Evolutionary conservation across 2,888 invertebrate genomes (phyloP).

Genomic region (Gnatocerus cornutus): DNA sequence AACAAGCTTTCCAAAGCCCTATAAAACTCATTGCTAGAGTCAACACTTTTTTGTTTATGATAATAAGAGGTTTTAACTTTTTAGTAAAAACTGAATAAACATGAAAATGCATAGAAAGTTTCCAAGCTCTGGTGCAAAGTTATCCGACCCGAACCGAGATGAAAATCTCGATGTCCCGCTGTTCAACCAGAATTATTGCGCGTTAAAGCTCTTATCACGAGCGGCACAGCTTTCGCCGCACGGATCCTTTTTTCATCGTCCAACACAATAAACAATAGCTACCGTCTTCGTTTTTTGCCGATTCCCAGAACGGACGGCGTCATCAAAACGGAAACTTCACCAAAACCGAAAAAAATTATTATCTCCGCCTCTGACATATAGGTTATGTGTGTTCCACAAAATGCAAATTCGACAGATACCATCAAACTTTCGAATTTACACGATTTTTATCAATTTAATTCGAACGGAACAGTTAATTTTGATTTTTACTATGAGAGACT

Average conservation of each 20-base stretch:
- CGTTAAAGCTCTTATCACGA: constrained; percentile 52
- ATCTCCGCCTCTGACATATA: constrained; percentile 23
- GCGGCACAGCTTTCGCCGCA: constrained; percentile 49
- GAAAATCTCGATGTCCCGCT: constrained; percentile 32
- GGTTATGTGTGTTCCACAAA: constrained; percentile 6
- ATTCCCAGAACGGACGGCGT: constrained; percentile 33
- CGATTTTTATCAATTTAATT: constrained; percentile 34
- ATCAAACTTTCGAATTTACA: constrained; percentile 26
- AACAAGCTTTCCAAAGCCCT: too few relatives aligned
- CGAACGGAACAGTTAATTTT: constrained; percentile 35
- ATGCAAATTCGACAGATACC: constrained; percentile 26
- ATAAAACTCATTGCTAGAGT: too few relatives aligned
- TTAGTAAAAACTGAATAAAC: too few relatives aligned
- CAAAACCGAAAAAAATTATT: constrained; percentile 30
- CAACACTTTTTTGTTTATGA: too few relatives aligned
- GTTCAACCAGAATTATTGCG: constrained; percentile 51
- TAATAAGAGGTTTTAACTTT: too few relatives aligned
- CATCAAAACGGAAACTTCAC: constrained; percentile 44
- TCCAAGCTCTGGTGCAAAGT: background rate
- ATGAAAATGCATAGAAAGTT: too few relatives aligned
- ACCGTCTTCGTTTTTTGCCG: constrained; percentile 45
- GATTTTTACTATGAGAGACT: constrained; percentile 47
- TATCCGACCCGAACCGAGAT: constrained; percentile 14
- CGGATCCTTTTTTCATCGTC: constrained; percentile 47
- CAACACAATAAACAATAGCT: constrained; percentile 53